Evolutionary conservation across 2,113 vertebrate species (phyloP).

Genomic region (Atherinomorus stipes): DNA sequence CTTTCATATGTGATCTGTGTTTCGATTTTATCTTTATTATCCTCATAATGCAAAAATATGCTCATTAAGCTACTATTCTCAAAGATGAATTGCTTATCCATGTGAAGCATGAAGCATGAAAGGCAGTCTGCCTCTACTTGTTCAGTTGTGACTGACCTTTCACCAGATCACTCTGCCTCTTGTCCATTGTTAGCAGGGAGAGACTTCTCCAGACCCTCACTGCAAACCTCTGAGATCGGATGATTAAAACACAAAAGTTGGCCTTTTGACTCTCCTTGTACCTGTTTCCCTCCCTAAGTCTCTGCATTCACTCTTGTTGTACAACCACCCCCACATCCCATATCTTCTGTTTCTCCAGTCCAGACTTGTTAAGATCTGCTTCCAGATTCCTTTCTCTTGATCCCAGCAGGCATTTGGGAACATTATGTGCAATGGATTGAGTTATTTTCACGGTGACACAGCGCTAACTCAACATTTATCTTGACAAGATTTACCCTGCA

Average conservation of each 20-base stretch:
- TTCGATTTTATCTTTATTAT: neutral
- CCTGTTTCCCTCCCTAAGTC: neutral
- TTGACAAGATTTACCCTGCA: neutral
- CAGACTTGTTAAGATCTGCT: slow-evolving; percentile 59
- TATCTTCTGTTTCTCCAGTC: neutral
- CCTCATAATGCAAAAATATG: neutral
- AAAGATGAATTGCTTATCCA: neutral
- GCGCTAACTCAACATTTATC: neutral
- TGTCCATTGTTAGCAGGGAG: neutral
- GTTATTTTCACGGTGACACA: slow-evolving; percentile 3
- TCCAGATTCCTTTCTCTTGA: slow-evolving; percentile 58
- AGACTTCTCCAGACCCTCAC: neutral
- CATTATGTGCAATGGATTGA: slow-evolving; percentile 46
- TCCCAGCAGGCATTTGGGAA: slow-evolving; percentile 55
- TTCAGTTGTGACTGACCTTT: neutral
- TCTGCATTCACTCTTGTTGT: neutral
- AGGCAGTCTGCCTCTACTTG: slow-evolving; percentile 2
- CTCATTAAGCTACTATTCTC: slow-evolving; percentile 10
- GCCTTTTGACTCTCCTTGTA: neutral
- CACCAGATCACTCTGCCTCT: neutral
- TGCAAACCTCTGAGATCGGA: neutral
- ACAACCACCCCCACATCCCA: neutral
- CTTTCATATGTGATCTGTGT: neutral
- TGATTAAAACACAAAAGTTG: neutral
- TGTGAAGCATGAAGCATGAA: neutral